Conservation (phyloP, 2,797 vertebrate species). For the Leptatherina wallacei region DNA sequence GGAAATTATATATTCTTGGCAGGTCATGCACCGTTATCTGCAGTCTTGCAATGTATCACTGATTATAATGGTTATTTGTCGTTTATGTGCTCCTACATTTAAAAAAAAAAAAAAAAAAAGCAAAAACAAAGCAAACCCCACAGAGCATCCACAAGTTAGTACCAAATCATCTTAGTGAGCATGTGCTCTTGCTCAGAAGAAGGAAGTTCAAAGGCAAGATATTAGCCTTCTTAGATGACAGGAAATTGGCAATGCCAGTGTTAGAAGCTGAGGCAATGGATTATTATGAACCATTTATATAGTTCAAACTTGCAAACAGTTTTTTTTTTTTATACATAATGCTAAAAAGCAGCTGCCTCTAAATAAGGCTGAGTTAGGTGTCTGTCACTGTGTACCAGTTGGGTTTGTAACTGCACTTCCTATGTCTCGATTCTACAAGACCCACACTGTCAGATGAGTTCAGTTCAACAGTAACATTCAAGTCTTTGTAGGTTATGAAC, state of each 20-base stretch:
- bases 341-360: not conserved
- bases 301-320: not conserved
- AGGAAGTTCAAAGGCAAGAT: not conserved
- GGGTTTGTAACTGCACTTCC: not conserved
- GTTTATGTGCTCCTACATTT: not conserved
- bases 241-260: not conserved
- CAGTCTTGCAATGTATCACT: not conserved
- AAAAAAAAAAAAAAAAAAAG: not conserved
- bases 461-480: not conserved
- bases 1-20: too few species aligned
- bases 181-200: not conserved
- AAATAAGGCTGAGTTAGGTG: not conserved
- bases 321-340: not conserved
- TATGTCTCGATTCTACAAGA: not conserved
- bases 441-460: not conserved
- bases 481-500: not conserved
- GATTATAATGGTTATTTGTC: not conserved
- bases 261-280: not conserved
- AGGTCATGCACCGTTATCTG: too few species aligned
- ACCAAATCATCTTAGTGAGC: slow-evolving; percentile 4
- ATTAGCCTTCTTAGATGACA: too few species aligned
- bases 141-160: not conserved
- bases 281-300: not conserved
- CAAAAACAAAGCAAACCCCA: not conserved
- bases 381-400: not conserved